A percentile compares a stretch with the other conserved stretches of the same genome.
Conservation (phyloP, 2,797 vertebrate species). For the Tarsius wallacei region DNA sequence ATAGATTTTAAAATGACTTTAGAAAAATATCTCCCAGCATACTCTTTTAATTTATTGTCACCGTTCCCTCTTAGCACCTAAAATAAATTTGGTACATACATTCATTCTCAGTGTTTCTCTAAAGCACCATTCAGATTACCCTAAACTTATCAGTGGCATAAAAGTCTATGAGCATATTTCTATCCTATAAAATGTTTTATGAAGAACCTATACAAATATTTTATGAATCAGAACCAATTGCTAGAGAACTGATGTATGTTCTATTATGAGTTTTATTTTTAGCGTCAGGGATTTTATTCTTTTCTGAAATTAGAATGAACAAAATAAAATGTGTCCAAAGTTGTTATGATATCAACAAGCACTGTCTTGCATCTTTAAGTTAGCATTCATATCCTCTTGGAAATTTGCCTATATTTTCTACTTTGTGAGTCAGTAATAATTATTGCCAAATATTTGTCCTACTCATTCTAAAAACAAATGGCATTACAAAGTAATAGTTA, state of each 20-base stretch:
- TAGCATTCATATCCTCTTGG: background rate
- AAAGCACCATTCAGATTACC: background rate
- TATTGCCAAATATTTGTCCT: background rate
- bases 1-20: background rate
- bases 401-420: background rate
- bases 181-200: constrained; percentile 4
- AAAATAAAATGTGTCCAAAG: background rate
- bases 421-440: background rate
- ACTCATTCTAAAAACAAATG: background rate
- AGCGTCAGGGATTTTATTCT: background rate
- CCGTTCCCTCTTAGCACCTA: background rate
- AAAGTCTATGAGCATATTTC: background rate
- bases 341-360: background rate
- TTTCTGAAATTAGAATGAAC: background rate
- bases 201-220: background rate
- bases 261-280: background rate
- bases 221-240: background rate
- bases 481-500: background rate
- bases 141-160: background rate
- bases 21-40: background rate
- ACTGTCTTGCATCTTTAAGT: background rate
- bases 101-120: background rate
- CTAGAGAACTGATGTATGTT: background rate
- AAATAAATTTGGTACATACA: background rate
- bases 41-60: background rate